phyloP scores from a whole-genome alignment of 2,888 invertebrate species.

The Synanthedon tipuliformis region DNA sequence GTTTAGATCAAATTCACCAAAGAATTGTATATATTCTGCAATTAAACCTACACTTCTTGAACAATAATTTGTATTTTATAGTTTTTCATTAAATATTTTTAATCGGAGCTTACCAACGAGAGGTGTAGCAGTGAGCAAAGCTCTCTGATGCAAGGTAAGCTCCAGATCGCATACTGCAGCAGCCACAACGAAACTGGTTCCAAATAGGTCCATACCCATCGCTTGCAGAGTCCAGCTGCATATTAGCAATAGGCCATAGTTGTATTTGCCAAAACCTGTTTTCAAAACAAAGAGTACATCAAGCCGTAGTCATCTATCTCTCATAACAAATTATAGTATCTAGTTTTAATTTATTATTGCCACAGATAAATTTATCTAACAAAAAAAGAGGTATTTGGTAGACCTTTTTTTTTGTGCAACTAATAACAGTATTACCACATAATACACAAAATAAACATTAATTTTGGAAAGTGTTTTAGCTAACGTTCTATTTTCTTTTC shows the following conservation, averaged over 20 bases:
- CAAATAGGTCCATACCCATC: conserved; percentile 62
- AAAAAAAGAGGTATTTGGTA: too few species aligned
- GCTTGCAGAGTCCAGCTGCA: conserved; percentile 61
- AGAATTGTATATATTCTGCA: too few species aligned
- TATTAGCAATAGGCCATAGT: conserved; percentile 45
- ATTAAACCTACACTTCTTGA: neutral
- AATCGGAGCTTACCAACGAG: conserved; percentile 68
- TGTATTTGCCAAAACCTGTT: conserved; percentile 59
- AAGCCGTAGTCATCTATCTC: too few species aligned
- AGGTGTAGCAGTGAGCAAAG: conserved; percentile 76
- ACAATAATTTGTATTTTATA: neutral
- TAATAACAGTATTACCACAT: too few species aligned
- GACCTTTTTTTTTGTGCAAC: too few species aligned
- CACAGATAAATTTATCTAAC: too few species aligned
- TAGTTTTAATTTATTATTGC: too few species aligned
- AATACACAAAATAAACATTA: too few species aligned
- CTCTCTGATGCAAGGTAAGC: conserved; percentile 73
- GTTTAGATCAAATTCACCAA: too few species aligned
- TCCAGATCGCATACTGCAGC: conserved; percentile 78
- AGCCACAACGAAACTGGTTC: conserved; percentile 77
- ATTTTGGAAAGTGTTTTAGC: too few species aligned
- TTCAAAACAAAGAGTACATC: neutral
- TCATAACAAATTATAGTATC: too few species aligned
- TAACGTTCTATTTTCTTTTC: too few species aligned
- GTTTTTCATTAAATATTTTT: neutral